Percentiles rank a stretch among this genome's conserved stretches.
phyloP scores from a whole-genome alignment of 1,140 invertebrate genomes.

The Uloborus diversus region DNA sequence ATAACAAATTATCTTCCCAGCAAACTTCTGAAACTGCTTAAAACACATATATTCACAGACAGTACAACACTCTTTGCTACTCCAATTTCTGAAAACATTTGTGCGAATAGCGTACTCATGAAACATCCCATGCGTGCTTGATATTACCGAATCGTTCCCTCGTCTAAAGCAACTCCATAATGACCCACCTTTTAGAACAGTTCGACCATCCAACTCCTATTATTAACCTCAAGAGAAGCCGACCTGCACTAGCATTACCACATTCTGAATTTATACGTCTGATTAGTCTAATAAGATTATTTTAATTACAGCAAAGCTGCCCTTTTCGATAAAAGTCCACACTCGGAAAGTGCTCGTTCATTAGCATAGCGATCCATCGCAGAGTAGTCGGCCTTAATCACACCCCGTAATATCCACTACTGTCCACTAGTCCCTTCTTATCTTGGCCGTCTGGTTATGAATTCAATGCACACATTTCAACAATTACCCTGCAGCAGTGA shows the following conservation, averaged over 20 bases:
- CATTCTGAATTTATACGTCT: constrained; percentile 49
- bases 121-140: too few species aligned
- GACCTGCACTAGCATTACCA: constrained; percentile 43
- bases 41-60: too few species aligned
- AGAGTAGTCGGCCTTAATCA: constrained; percentile 36
- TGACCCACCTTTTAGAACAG: constrained; percentile 25
- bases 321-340: constrained; percentile 44
- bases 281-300: constrained; percentile 55
- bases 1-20: too few species aligned
- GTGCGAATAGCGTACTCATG: too few species aligned
- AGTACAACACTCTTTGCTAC: too few species aligned
- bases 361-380: constrained; percentile 45
- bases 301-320: constrained; percentile 50
- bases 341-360: constrained; percentile 39
- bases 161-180: constrained; percentile 28
- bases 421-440: constrained; percentile 43
- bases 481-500: constrained; percentile 41
- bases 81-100: too few species aligned
- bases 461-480: constrained; percentile 49
- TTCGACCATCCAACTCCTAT: constrained; percentile 12
- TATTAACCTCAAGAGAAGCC: constrained; percentile 46
- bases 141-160: constrained; percentile 15
- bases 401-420: constrained; percentile 32
- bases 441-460: constrained; percentile 37
- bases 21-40: too few species aligned